Evolutionary conservation across 37 sponge, comb jelly and placozoan species (phyloP), one percentile per base, ranked within the genome.

Genomic region (Tethya wilhelma): DNA sequence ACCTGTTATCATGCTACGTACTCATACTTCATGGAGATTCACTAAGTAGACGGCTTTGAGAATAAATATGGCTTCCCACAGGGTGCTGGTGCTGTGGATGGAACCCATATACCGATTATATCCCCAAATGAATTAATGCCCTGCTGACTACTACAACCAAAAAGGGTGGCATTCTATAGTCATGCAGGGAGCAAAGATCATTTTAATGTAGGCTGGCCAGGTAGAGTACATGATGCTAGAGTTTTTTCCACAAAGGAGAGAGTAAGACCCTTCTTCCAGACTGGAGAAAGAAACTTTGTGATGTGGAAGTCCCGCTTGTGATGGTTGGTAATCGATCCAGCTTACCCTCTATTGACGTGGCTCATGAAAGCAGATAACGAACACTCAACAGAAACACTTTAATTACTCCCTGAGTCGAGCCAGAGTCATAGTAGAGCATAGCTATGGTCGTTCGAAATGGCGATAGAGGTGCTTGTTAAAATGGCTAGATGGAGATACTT

Each of bases 391-490:
- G 43, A 67, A 45, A 38, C 12, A 29, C 4, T 85, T 69, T 58
- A 85, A 85, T 42, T 77, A 77, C 37, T 8, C 73, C 22, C 71
- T 34, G 8, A 67, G 67, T 20, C 30, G 40, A 33, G 67, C 67
- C 36, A 6, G 67, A 42, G 37, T 77, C 11, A 64, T 77, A 22
- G 72, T 67, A 7, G 78, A 77, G 49, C 38, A 77, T 75, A 64
- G 66, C 25, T 85, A 31, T 77, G 85, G 85, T 1, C 29, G 64
- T 26, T 49, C 77, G 22, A 85, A 85, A 69, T 78, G 71, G 42
- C 45, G 71, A 66, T 85, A 78, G 67, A 42, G 85, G 32, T 77
- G 85, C 56, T 29, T 85, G 28, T 19, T 67, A 71, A 85, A 77
- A 37, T 8, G 38, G 32, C 36, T 63, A 2, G 73, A 70, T n/a